Conservation (phyloP, 2,113 vertebrate genomes). For the Eira barbara region DNA sequence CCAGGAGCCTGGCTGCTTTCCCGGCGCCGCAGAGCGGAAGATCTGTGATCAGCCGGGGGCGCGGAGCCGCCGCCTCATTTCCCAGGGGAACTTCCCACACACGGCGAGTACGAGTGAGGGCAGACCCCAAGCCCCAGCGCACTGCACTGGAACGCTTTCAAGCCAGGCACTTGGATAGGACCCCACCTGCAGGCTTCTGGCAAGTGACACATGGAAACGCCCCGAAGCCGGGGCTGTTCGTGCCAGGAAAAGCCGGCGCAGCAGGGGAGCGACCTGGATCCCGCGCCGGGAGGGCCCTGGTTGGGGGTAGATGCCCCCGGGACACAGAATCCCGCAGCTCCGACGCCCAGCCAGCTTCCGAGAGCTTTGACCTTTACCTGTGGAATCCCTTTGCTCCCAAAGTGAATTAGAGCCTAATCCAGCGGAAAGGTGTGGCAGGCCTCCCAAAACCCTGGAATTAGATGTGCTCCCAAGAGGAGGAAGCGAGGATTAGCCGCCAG, state of each 20-base stretch:
- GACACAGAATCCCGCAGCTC: background rate
- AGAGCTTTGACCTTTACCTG: background rate
- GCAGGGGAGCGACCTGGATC: background rate
- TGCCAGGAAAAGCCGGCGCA: slow-evolving; percentile 61
- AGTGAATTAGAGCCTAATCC: slow-evolving; percentile 15
- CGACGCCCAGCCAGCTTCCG: background rate
- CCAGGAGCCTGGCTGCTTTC: background rate
- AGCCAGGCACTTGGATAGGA: background rate
- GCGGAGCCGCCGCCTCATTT: background rate
- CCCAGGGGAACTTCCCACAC: slow-evolving; percentile 60
- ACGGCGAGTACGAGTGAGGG: background rate
- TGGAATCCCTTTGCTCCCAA: background rate
- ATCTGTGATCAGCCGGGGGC: background rate
- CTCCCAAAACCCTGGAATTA: background rate
- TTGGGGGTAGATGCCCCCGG: background rate
- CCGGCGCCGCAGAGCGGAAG: background rate
- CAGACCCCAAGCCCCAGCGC: slow-evolving; percentile 15
- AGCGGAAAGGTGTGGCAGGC: slow-evolving; percentile 30
- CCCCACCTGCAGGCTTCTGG: background rate
- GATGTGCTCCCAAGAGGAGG: background rate
- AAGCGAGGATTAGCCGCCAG: background rate
- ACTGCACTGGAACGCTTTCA: background rate
- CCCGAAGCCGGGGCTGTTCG: background rate
- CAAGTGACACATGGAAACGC: slow-evolving; percentile 58
- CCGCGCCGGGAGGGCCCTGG: background rate